A percentile compares a stretch with the other conserved stretches of the same genome.
Evolutionary conservation across 2,888 invertebrate species (phyloP).

Genomic region (Lottia gigantea): DNA sequence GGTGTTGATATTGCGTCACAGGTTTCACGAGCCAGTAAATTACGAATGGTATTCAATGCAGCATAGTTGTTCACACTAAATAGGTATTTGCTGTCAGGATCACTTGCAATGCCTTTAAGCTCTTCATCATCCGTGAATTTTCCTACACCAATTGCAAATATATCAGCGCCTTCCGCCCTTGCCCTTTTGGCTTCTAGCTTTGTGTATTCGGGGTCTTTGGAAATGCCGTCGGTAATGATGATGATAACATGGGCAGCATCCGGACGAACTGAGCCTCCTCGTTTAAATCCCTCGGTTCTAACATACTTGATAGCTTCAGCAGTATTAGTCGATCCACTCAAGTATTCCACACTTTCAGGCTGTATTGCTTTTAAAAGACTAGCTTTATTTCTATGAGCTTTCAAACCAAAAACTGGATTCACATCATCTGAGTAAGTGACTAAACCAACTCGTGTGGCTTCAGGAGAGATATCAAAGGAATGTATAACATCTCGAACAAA

Average conservation of each 20-base stretch:
- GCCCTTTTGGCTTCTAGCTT: conserved; percentile 42
- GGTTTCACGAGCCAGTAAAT: conserved; percentile 49
- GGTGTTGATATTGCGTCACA: conserved; percentile 35
- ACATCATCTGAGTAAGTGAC: conserved; percentile 39
- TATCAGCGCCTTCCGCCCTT: conserved; percentile 41
- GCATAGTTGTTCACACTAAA: conserved; percentile 51
- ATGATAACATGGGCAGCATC: conserved; percentile 52
- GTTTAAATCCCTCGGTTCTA: conserved; percentile 37
- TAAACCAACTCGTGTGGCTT: conserved; percentile 43
- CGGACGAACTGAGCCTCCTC: conserved; percentile 26
- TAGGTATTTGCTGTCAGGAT: conserved; percentile 43
- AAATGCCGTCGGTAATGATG: conserved; percentile 58
- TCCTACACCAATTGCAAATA: conserved; percentile 60
- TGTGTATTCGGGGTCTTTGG: conserved; percentile 43
- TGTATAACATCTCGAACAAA: conserved; percentile 44
- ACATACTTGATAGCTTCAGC: conserved; percentile 41
- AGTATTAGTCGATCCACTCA: conserved; percentile 43
- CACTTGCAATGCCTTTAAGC: conserved; percentile 47
- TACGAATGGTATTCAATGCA: conserved; percentile 50
- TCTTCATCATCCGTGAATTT: conserved; percentile 43
- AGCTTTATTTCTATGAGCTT: not conserved
- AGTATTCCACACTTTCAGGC: conserved; percentile 21
- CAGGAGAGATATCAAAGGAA: conserved; percentile 39
- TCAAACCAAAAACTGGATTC: conserved; percentile 22
- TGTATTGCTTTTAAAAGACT: conserved; percentile 20